Evolutionary conservation across 1,140 invertebrate species (phyloP).

Genomic region (Scaptomyza graminum): DNA sequence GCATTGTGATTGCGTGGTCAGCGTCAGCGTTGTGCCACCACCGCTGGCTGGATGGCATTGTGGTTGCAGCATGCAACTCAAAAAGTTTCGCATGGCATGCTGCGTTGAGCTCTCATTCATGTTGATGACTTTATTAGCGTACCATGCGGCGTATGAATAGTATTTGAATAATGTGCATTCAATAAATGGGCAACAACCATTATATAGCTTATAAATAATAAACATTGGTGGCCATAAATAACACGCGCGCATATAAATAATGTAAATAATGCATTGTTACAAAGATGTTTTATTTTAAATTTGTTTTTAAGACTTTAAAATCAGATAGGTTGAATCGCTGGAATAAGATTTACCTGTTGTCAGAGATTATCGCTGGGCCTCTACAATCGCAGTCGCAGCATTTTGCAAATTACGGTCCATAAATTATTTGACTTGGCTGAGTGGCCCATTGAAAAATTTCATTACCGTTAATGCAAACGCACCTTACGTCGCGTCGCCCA

Average conservation of each 20-base stretch:
- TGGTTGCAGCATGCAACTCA: constrained; percentile 46
- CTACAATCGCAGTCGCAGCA: constrained; percentile 14
- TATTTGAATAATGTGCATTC: constrained; percentile 69
- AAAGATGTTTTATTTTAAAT: background rate
- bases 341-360: constrained; percentile 24
- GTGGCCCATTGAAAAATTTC: constrained; percentile 43
- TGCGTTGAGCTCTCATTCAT: constrained; percentile 31
- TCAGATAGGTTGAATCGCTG: too few relatives aligned
- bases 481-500: constrained; percentile 9
- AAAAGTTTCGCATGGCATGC: constrained; percentile 55
- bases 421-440: constrained; percentile 18
- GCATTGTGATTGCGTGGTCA: constrained; percentile 71
- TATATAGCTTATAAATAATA: constrained; percentile 23
- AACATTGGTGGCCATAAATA: constrained; percentile 9
- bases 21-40: background rate
- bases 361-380: constrained; percentile 16
- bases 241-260: background rate
- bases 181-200: constrained; percentile 56
- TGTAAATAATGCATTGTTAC: background rate
- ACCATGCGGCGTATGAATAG: constrained; percentile 55
- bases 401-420: constrained; percentile 29
- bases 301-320: background rate
- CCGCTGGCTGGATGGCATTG: constrained; percentile 53
- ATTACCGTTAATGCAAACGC: constrained; percentile 46
- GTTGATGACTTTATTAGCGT: constrained; percentile 71